Evolutionary conservation across 2,888 invertebrate genomes (phyloP).

Genomic region (Ferrisia virgata): DNA sequence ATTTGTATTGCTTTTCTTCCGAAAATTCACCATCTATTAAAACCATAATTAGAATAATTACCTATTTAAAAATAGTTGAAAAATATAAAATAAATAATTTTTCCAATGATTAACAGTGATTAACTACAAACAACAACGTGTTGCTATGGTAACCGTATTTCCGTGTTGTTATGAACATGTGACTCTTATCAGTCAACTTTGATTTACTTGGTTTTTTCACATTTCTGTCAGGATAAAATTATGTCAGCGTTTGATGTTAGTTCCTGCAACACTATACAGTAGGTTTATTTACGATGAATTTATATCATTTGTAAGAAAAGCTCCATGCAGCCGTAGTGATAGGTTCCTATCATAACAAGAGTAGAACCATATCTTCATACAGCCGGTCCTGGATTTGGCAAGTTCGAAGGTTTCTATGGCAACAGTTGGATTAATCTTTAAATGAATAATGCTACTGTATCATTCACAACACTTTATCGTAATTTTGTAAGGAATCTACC

Average conservation of each 20-base stretch:
- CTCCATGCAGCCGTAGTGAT: too few relatives aligned
- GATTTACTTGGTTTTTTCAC: too few relatives aligned
- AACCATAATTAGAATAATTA: background rate
- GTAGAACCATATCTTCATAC: background rate
- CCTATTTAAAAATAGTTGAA: too few relatives aligned
- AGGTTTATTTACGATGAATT: too few relatives aligned
- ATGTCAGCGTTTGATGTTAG: too few relatives aligned
- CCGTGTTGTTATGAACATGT: background rate
- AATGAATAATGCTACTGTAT: background rate
- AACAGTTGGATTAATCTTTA: background rate
- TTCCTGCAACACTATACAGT: too few relatives aligned
- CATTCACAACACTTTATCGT: background rate
- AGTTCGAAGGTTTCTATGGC: background rate
- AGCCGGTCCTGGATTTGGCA: too few relatives aligned
- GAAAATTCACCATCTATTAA: conserved; percentile 23
- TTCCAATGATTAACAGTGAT: background rate
- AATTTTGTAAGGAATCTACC: background rate
- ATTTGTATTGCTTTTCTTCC: conserved; percentile 65
- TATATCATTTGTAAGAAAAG: too few relatives aligned
- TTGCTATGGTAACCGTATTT: background rate
- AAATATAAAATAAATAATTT: background rate
- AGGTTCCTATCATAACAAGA: background rate
- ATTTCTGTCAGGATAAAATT: background rate
- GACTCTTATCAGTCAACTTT: background rate
- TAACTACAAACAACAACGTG: background rate